Evolutionary conservation across 2,113 vertebrate species (phyloP), one percentile per base, ranked within the genome.

Genomic region (Neomonachus schauinslandi): DNA sequence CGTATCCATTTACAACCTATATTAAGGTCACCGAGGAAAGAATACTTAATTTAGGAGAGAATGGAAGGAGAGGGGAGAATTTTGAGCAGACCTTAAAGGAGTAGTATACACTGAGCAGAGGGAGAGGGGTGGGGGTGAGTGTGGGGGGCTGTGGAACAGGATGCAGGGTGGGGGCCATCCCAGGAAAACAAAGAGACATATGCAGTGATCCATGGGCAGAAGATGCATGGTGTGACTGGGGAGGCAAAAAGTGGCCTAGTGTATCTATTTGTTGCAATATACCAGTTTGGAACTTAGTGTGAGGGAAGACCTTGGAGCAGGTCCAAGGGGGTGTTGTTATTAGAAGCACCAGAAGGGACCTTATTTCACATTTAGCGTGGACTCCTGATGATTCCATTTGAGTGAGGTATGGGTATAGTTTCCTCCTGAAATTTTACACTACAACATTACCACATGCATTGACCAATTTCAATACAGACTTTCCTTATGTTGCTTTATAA

Each of bases 401-500:
- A 96, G 89, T 67, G 96, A 94, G 71, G 89, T 96, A 88, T 96
- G 90, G 95, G 89, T 92, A 92, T 96, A 83, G 96, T 97, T 98
- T 97, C 95, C 79, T 93, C 96, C 92, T 76, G 87, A 81, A 96
- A 94, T 97, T 91, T 97, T 96, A 72, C 61, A 91, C 89, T 46
- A 91, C 88, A 88, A 61, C 89, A 88, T 94, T 65, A 87, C 96
- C 71, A 21, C 96, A 95, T 72, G 92, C 92, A 77, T 86, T 97
- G 97, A 97, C 97, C 96, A 51, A 36, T 88, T 97, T 88, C 76
- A 86, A 81, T 89, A 55, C 96, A 91, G 84, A 74, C 95, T 97
- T 98, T 94, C 97, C 98, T 97, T 97, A 97, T 97, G 97, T 95
- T 95, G 94, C 97, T 94, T 94, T 98, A 97, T 97, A 97, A 97